Percentiles rank a stretch among this genome's conserved stretches.
These are phyloP conservation scores for Diglossa cyanea DNA, from an alignment of 2,797 vertebrate genomes.

Conservation along the genomic window DNA sequence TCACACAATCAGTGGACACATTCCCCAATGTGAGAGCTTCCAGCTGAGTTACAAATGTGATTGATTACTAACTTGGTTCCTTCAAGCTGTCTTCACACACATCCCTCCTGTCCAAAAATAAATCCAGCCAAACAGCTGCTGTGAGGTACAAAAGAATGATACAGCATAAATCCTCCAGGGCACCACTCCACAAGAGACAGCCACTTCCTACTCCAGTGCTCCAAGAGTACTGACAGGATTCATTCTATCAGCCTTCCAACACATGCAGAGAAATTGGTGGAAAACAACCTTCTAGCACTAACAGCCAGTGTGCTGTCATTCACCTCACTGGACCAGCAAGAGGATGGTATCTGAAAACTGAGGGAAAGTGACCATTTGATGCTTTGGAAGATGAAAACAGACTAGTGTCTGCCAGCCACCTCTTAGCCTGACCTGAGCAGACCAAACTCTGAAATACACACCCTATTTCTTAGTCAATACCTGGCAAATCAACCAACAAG, in stretches of 20 bases:
- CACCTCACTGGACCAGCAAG: not conserved
- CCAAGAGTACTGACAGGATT: not conserved
- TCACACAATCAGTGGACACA: not conserved
- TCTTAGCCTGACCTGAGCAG: not conserved
- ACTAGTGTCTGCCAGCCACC: not conserved
- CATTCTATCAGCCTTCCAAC: not conserved
- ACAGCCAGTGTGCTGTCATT: not conserved
- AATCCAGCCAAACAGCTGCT: constrained; percentile 24
- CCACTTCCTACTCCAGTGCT: not conserved
- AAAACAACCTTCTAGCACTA: not conserved
- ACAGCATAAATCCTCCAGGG: not conserved
- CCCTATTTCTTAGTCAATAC: not conserved
- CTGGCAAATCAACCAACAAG: not conserved
- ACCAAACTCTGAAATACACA: not conserved
- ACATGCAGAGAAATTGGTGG: not conserved
- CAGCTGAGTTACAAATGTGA: constrained; percentile 22
- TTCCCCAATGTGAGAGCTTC: not conserved
- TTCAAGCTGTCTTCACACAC: not conserved
- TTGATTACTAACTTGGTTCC: constrained; percentile 13
- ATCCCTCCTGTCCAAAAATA: constrained; percentile 15
- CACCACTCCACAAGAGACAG: not conserved
- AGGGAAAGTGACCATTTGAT: not conserved
- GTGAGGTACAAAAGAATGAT: constrained; percentile 30
- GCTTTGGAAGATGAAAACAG: not conserved
- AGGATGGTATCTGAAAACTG: not conserved